phyloP scores from a whole-genome alignment of 2,113 vertebrate species.

The Cavia aperea region DNA sequence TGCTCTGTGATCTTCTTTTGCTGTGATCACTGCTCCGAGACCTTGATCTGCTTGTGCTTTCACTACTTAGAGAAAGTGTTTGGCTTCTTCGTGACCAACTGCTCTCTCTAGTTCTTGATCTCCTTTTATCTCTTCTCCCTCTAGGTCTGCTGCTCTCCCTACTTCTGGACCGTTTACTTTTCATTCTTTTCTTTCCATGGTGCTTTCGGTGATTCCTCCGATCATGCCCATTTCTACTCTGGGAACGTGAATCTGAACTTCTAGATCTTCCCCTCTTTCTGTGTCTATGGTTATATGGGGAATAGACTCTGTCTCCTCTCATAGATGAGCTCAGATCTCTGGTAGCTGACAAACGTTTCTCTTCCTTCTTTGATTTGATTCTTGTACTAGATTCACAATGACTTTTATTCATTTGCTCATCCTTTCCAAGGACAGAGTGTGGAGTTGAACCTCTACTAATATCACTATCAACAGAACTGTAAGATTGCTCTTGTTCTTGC shows the following conservation, averaged over 20 bases:
- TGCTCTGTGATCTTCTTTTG: constrained; percentile 76
- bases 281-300: constrained; percentile 63
- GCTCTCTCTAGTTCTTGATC: constrained; percentile 74
- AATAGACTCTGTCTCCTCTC: constrained; percentile 66
- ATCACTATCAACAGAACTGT: constrained; percentile 76
- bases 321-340: constrained; percentile 63
- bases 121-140: constrained; percentile 73
- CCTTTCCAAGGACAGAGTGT: constrained; percentile 64
- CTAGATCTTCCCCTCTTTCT: constrained; percentile 65
- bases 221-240: constrained; percentile 65
- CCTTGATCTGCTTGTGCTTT: constrained; percentile 76
- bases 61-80: constrained; percentile 73
- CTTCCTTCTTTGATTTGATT: constrained; percentile 63
- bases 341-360: constrained; percentile 56
- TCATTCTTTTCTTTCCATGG: constrained; percentile 68
- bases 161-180: constrained; percentile 75
- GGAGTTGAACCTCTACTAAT: constrained; percentile 76
- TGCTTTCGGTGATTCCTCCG: constrained; percentile 70
- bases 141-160: constrained; percentile 75
- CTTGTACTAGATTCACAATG: constrained; percentile 64
- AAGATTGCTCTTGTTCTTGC: constrained; percentile 78
- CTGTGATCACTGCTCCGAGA: constrained; percentile 76
- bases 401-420: constrained; percentile 56
- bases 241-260: constrained; percentile 73
- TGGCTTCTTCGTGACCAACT: constrained; percentile 77